Evolutionary conservation across 2,113 vertebrate genomes (phyloP), one percentile per base, ranked within the genome.

Genomic region (Heliornis fulica): DNA sequence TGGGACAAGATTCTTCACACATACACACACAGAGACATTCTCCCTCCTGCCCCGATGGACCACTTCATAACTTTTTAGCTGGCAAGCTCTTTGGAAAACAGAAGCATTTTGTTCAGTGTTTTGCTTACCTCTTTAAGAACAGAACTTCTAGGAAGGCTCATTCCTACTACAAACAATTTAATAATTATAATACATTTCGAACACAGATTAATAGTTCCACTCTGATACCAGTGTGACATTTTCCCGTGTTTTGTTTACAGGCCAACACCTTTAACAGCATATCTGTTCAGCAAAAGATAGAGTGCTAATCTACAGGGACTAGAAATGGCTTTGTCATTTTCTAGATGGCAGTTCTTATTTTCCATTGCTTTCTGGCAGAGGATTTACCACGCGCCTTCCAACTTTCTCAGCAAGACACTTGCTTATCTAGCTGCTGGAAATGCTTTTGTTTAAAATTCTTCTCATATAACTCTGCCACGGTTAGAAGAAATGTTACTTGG

Each of bases 261-360:
- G 94, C 94, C 91, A 92, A 78, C 91, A 95, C 91, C 94, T 95
- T 93, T 96, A 97, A 93, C 92, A 95, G 86, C 89, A 23, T 96
- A 96, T 97, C 97, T 97, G 95, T 86, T 97, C 96, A 94, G 91
- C 5, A 3, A 85, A 97, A 98, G 97, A 97, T 84, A 93, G 83
- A 96, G 96, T 96, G 95, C 78, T 97, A 95, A 96, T 97, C 97
- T 97, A 93, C 83, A 96, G 97, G 95, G 97, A 98, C 95, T 97
- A 80, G 57, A 96, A 97, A 98, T 96, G 95, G 91, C 94, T 97
- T 97, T 98, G 97, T 97, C 97, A 97, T 97, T 98, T 98, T 97
- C 97, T 97, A 98, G 96, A 97, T 97, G 98, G 97, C 97, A 98
- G 97, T 88, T 96, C 86, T 95, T 97, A 97, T 98, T 98, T 98